Conservation (phyloP, 92 coral and sea anemone genomes). For the Zoanthus solanderi region DNA sequence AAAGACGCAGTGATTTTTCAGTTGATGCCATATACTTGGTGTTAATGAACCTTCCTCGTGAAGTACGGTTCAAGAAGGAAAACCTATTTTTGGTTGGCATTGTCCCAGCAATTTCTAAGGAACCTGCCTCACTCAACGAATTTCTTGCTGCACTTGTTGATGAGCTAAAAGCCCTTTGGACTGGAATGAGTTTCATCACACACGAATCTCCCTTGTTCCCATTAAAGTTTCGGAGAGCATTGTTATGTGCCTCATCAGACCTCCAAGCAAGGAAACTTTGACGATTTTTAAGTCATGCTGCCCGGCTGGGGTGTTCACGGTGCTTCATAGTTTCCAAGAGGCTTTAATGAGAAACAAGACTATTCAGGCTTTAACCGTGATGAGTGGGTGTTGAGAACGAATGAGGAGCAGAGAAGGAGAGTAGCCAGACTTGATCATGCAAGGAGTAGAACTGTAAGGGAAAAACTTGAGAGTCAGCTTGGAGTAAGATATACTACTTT, state of each 20-base stretch:
- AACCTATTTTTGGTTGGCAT: constrained; percentile 28
- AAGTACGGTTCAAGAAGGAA: constrained; percentile 13
- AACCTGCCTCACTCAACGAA: constrained; percentile 34
- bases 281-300: constrained; percentile 40
- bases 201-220: constrained; percentile 13
- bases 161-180: constrained; percentile 50
- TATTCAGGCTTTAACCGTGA: constrained; percentile 40
- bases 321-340: constrained; percentile 40
- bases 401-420: constrained; percentile 25
- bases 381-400: constrained; percentile 14
- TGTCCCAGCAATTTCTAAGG: constrained; percentile 39
- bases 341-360: constrained; percentile 44
- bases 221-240: constrained; percentile 21
- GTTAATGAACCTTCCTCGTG: constrained; percentile 34
- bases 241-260: constrained; percentile 49
- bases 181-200: constrained; percentile 13
- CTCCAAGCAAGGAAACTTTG: constrained; percentile 49
- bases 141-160: constrained; percentile 29
- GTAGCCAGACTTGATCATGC: background rate
- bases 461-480: constrained; percentile 21
- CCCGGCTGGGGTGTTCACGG: constrained; percentile 28
- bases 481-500: constrained; percentile 15
- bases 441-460: background rate
- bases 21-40: constrained; percentile 33
- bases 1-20: constrained; percentile 13